Percentiles rank a stretch among this genome's conserved stretches.
phyloP scores from a whole-genome alignment of 2,888 invertebrate species.

The Auanema sp. region DNA sequence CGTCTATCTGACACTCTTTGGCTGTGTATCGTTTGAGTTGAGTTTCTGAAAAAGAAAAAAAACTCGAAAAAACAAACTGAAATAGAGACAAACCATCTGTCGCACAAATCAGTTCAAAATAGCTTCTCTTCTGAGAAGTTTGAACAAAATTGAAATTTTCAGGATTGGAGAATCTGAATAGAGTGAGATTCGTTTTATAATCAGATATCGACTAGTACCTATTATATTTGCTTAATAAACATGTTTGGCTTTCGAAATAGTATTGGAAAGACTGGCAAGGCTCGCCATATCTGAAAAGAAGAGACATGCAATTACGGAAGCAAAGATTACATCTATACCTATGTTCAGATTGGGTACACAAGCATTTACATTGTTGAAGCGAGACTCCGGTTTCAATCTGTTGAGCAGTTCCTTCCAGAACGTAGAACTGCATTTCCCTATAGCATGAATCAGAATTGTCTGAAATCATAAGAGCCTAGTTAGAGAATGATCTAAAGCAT shows the following conservation, averaged over 20 bases:
- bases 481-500: not conserved
- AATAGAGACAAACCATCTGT: slow-evolving; percentile 18
- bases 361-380: slow-evolving; percentile 25
- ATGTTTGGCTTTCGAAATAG: slow-evolving; percentile 60
- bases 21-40: too few relatives aligned
- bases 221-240: slow-evolving; percentile 62
- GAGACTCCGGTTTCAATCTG: slow-evolving; percentile 54
- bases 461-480: slow-evolving; percentile 4
- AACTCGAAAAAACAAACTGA: too few relatives aligned
- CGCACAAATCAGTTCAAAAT: slow-evolving; percentile 60
- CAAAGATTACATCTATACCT: slow-evolving; percentile 5
- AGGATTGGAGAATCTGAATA: slow-evolving; percentile 53
- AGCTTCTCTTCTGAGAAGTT: slow-evolving; percentile 42
- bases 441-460: slow-evolving; percentile 54
- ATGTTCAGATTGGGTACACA: slow-evolving; percentile 19
- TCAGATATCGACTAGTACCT: slow-evolving; percentile 26
- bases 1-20: too few relatives aligned
- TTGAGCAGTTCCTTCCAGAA: slow-evolving; percentile 58
- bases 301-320: not conserved
- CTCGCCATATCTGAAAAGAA: slow-evolving; percentile 44
- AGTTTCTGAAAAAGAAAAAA: too few relatives aligned
- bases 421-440: slow-evolving; percentile 56
- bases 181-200: not conserved
- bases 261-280: slow-evolving; percentile 59
- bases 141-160: slow-evolving; percentile 58